These are phyloP conservation scores for Leptonema lineaticorne DNA, from an alignment of 1,140 invertebrate species.

Conservation along the genomic window DNA sequence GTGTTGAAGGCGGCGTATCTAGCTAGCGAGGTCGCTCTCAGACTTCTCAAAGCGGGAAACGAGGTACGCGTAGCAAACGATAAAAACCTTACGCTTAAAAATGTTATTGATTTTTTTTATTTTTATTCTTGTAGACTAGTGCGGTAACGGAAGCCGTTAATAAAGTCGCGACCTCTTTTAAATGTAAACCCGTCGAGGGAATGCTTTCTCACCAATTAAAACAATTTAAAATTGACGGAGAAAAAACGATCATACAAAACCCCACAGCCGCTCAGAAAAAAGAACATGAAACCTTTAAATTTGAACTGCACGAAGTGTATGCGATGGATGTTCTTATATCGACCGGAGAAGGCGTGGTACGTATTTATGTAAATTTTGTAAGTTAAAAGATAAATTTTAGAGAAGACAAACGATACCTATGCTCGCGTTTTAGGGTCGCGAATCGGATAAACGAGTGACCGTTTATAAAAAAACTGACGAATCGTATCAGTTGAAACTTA, in stretches of 20 bases:
- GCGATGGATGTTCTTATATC: constrained; percentile 97
- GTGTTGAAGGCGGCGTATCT: constrained; percentile 93
- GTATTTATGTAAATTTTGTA: constrained; percentile 37
- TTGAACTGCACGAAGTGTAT: constrained; percentile 98
- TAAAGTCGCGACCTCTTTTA: constrained; percentile 88
- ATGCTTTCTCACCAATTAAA: constrained; percentile 98
- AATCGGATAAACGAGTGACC: constrained; percentile 91
- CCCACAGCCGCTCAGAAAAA: constrained; percentile 96
- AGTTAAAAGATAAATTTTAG: constrained; percentile 34
- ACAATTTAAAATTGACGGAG: constrained; percentile 96
- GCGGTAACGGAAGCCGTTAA: constrained; percentile 90
- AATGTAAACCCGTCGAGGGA: constrained; percentile 97
- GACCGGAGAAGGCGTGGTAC: constrained; percentile 83
- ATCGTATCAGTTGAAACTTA: constrained; percentile 95
- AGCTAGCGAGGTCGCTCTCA: constrained; percentile 91
- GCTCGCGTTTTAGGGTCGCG: constrained; percentile 66
- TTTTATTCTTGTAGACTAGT: constrained; percentile 70
- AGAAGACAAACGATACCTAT: no score
- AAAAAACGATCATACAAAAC: constrained; percentile 98
- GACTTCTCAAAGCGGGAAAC: constrained; percentile 88
- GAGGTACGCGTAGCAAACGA: constrained; percentile 61
- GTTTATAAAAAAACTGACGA: constrained; percentile 99
- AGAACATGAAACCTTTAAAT: constrained; percentile 95
- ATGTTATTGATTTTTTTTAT: background rate
- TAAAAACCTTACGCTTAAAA: background rate